Evolutionary conservation across 2,113 vertebrate genomes (phyloP).

Genomic region (Lophura nycthemera): DNA sequence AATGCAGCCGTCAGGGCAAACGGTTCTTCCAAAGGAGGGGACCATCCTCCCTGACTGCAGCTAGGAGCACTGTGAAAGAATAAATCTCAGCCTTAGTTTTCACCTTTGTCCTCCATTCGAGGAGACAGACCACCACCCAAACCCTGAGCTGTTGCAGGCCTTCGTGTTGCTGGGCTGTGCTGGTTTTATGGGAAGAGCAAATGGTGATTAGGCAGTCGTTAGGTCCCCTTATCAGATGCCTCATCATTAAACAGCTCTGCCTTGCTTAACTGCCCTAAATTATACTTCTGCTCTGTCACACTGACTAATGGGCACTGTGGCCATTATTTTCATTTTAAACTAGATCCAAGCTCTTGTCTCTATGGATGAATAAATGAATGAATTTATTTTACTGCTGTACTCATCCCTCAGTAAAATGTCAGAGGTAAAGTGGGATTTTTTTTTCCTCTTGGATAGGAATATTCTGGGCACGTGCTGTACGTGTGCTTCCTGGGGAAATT

Average conservation of each 20-base stretch:
- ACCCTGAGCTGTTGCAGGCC: not conserved
- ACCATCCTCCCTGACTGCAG: not conserved
- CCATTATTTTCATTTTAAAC: slow-evolving; percentile 51
- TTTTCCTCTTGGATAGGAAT: not conserved
- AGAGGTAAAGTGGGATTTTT: slow-evolving; percentile 2
- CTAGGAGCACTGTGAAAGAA: not conserved
- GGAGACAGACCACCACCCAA: not conserved
- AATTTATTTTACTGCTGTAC: slow-evolving; percentile 25
- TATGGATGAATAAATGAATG: slow-evolving; percentile 18
- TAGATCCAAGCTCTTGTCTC: slow-evolving; percentile 24
- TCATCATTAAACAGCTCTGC: not conserved
- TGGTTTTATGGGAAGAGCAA: not conserved
- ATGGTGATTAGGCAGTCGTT: not conserved
- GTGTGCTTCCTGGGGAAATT: slow-evolving; percentile 22
- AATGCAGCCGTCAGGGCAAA: fast-evolving
- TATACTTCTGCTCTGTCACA: not conserved
- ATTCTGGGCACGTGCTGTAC: not conserved
- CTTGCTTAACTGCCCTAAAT: slow-evolving; percentile 12
- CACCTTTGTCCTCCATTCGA: not conserved
- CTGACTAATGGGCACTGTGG: not conserved
- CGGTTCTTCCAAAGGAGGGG: not conserved
- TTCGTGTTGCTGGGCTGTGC: not conserved
- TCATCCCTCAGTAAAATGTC: slow-evolving; percentile 38
- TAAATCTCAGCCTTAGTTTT: not conserved
- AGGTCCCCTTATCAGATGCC: not conserved